Base-by-base conservation (phyloP, 1,140 invertebrate genomes). In the Conus betulinus region DNA sequence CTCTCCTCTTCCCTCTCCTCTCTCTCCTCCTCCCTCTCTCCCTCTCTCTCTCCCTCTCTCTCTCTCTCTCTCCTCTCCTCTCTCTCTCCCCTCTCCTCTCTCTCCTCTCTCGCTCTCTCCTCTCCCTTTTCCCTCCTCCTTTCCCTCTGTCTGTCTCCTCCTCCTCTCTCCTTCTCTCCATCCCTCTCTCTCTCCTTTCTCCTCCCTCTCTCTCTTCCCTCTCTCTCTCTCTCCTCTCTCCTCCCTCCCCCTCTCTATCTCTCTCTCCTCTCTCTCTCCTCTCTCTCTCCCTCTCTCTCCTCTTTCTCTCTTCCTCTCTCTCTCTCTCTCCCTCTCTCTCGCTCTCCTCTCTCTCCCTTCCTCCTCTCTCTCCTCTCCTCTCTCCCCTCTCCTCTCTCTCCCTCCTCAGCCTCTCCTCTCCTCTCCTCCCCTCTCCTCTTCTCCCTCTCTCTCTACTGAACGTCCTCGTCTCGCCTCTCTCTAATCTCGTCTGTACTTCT, bases 21-120 rank as follows among this genome's bases (percentile, higher is more conserved):
- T 55, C 53, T 25, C 6, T n/a, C 27, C 79, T 82, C n/a, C 27
- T 25, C 27, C n/a, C n/a, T 25, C 27, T n/a, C 27, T n/a, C 27
- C 20, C 79, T 15, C 53, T 82, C n/a, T 27, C 53, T 82, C 20
- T 82, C 53, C 15, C 20, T 82, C 53, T 23, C 20, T 82, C n/a
- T 82, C 79, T 55, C n/a, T 55, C 79, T 15, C 20, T 52, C 39
- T 15, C n/a, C 23, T n/a, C 27, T 17, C 23, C n/a, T 27, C 20
- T 82, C 79, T 27, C n/a, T 82, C n/a, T 82, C 79, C 27, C n/a
- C 53, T n/a, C 27, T n/a, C n/a, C 79, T 82, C n/a, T 27, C 79
- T 82, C n/a, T 23, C 79, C 20, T n/a, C 53, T 25, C 20, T n/a
- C 53, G 11, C 20, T n/a, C 17, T 17, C 17, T 23, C 17, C 67